Conservation (phyloP, 2,888 invertebrate genomes). For the Cephus pulcher region DNA sequence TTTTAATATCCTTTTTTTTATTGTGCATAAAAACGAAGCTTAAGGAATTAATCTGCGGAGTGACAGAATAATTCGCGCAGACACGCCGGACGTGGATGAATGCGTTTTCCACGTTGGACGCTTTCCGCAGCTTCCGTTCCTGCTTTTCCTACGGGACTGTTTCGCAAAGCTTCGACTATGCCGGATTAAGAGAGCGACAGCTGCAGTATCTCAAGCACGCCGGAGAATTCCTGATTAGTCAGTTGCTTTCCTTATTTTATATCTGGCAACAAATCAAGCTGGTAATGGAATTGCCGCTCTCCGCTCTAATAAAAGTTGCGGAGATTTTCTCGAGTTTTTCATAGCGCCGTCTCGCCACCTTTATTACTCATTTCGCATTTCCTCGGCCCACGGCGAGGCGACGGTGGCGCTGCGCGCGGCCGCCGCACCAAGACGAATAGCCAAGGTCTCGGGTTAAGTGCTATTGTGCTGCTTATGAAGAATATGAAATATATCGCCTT, state of each 20-base stretch:
- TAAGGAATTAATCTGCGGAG: too few relatives aligned
- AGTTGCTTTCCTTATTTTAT: slow-evolving; percentile 18
- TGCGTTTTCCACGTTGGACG: slow-evolving; percentile 3
- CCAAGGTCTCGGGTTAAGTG: slow-evolving; percentile 4
- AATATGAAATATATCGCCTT: slow-evolving; percentile 4
- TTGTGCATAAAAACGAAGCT: too few relatives aligned
- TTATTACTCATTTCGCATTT: slow-evolving; percentile 25
- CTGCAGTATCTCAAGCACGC: slow-evolving; percentile 3
- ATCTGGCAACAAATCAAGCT: slow-evolving; percentile 23
- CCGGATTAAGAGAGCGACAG: slow-evolving; percentile 3
- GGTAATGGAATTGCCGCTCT: slow-evolving; percentile 26
- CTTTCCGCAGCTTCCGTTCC: neutral
- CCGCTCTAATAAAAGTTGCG: slow-evolving; percentile 24
- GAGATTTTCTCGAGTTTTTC: slow-evolving; percentile 22
- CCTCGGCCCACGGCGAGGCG: slow-evolving; percentile 6
- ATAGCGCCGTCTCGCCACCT: slow-evolving; percentile 9
- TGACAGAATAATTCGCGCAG: too few relatives aligned
- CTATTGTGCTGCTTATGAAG: slow-evolving; percentile 7
- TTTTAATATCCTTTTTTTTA: too few relatives aligned
- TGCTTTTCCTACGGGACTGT: neutral
- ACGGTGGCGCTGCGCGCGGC: slow-evolving; percentile 1
- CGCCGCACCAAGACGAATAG: slow-evolving; percentile 2
- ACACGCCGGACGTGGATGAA: slow-evolving; percentile 17
- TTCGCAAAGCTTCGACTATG: neutral
- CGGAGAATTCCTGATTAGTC: slow-evolving; percentile 2